Percentiles rank a stretch among this genome's conserved stretches.
These are phyloP conservation scores for Zenarchopterus dispar DNA, from an alignment of 2,797 vertebrate genomes.

Conservation along the genomic window DNA sequence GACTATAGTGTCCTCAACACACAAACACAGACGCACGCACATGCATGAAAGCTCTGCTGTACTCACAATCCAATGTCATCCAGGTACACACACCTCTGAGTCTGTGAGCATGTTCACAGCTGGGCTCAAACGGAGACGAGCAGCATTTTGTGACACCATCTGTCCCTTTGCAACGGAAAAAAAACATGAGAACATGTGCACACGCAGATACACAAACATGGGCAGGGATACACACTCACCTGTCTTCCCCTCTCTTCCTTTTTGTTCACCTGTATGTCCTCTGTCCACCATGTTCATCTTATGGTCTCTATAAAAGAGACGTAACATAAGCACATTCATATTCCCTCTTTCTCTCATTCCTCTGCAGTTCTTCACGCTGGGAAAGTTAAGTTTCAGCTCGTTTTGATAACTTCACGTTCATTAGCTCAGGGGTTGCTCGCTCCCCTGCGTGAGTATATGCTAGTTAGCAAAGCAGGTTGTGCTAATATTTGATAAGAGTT, in stretches of 20 bases:
- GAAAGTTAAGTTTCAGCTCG: slow-evolving; percentile 31
- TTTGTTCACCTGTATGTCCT: slow-evolving; percentile 43
- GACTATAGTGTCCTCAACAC: no score
- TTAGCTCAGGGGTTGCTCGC: slow-evolving; percentile 22
- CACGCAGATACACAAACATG: slow-evolving; percentile 1
- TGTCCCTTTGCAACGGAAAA: slow-evolving; percentile 31
- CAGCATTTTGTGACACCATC: slow-evolving; percentile 41
- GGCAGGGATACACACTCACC: slow-evolving; percentile 3
- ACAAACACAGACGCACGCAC: background rate
- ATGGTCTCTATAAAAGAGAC: slow-evolving; percentile 28
- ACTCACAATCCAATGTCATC: background rate
- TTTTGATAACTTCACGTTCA: slow-evolving; percentile 21
- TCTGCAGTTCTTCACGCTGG: background rate
- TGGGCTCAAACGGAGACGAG: slow-evolving; percentile 22
- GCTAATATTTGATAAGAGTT: slow-evolving; percentile 23
- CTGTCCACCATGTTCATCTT: slow-evolving; percentile 16
- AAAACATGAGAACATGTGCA: background rate
- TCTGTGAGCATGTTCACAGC: slow-evolving; percentile 11
- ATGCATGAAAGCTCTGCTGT: background rate
- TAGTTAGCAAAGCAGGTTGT: slow-evolving; percentile 7
- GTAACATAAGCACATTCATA: background rate
- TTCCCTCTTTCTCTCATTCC: background rate
- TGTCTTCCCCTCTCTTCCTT: slow-evolving; percentile 19
- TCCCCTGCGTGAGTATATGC: slow-evolving; percentile 1
- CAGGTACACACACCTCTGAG: slow-evolving; percentile 2